Base-by-base conservation (phyloP, 2,888 invertebrate genomes). In the Tipula confusa region DNA sequence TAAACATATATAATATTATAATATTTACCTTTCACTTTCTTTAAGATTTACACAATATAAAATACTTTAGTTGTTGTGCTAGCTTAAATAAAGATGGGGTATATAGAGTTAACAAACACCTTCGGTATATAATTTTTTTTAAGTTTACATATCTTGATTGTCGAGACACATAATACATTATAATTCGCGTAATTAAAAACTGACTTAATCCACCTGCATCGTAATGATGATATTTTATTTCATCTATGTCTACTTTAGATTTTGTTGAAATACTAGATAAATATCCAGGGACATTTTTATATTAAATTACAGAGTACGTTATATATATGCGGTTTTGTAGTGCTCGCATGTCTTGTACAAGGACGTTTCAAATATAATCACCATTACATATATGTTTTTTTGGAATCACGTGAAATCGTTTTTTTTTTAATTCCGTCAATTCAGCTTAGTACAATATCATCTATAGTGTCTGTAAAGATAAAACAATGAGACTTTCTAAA, bases 191-290 rank as follows among this genome's bases (percentile, higher is more conserved):
- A 64, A 64, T 64, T 64, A 64, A 64, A 64, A 43, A 43, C n/a
- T 15, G 4, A 43, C 5, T 4, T 15, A 43, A 64, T 64, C n/a
- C 9, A 64, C 64, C 64, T 64, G 64, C 64, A 64, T 24, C 64
- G 64, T 64, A 64, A 64, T 64, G 64, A 64, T 64, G 64, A 64
- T 64, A 64, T 64, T 64, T 64, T 64, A 64, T 64, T 64, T 64
- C 64, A 64, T 64, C 64, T 64, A n/a, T n/a, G n/a, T n/a, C n/a
- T n/a, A n/a, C n/a, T n/a, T n/a, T n/a, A n/a, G n/a, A n/a, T n/a
- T n/a, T n/a, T n/a, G n/a, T 64, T 64, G 64, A 64, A 64, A 64
- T 24, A 24, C 24, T 64, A 64, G 64, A 64, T 64, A 64, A 64
- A 64, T 1, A 64, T 64, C 24, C 24, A 64, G 64, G 64, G 64